A percentile compares a stretch with the other conserved stretches of the same genome.
These are phyloP conservation scores for Mohoua ochrocephala DNA, from an alignment of 2,113 vertebrate species.

Conservation along the genomic window DNA sequence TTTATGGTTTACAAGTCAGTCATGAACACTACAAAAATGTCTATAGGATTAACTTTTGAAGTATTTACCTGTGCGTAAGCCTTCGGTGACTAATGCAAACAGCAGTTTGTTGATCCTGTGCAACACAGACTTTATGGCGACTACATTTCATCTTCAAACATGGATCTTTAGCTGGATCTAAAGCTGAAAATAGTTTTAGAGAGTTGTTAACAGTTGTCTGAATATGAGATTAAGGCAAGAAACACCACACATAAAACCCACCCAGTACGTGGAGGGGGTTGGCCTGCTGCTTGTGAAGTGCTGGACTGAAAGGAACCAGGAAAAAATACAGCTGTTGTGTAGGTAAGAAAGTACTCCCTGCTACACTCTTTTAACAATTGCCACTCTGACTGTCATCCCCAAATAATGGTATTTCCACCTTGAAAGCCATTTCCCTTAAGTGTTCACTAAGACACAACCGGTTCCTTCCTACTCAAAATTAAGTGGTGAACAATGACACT, in stretches of 20 bases:
- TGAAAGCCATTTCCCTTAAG: not conserved
- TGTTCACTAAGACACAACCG: not conserved
- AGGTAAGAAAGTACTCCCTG: not conserved
- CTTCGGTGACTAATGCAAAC: conserved; percentile 89
- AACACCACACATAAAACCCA: not conserved
- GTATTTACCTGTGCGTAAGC: conserved; percentile 82
- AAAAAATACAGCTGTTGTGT: not conserved
- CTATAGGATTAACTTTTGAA: not conserved
- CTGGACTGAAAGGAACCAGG: not conserved
- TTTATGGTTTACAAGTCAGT: not conserved
- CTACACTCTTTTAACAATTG: not conserved
- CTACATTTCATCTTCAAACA: conserved; percentile 95
- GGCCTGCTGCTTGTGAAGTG: not conserved
- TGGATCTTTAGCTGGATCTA: conserved; percentile 92
- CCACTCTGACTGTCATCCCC: not conserved
- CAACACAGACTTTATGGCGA: conserved; percentile 91
- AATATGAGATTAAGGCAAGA: not conserved
- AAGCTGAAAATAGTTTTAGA: conserved; percentile 70
- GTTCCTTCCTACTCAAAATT: not conserved
- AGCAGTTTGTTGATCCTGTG: conserved; percentile 86
- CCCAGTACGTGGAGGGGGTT: accelerated
- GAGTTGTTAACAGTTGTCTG: not conserved
- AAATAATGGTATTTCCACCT: not conserved
- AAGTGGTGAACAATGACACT: not conserved
- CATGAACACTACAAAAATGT: not conserved